Evolutionary conservation across 2,888 invertebrate genomes (phyloP), one percentile per base, ranked within the genome.

Genomic region (Drosophila bunnanda): DNA sequence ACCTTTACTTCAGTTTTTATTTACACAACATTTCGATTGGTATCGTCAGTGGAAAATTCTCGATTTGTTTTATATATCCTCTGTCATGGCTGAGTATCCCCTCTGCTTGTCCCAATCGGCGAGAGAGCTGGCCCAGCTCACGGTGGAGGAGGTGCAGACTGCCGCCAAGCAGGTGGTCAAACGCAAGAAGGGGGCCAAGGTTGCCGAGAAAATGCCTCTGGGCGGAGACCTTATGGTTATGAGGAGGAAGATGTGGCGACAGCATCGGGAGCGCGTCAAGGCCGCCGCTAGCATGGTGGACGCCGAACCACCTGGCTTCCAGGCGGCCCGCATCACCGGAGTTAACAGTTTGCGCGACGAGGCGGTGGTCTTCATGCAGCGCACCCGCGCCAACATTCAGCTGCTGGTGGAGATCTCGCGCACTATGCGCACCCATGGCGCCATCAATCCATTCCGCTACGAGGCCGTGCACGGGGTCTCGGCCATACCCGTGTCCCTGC

Each of bases 331-430:
- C 0, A 15, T 70, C 20, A 81, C 85, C 1, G 80, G 81, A 0
- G 58, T 79, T 0, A 68, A 77, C 39, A 10, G 10, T 0, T 17
- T 86, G 17, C 68, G 78, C 0, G 78, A 76, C 1, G 77, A 85
- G 46, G 85, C 88, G 0, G n/a, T 41, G 2, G 34, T 28, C 2
- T 88, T 72, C 10, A 79, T 85, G 88, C 8, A 12, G 0, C 81
- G 82, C 5, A 88, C 85, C 25, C 76, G 46, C 46, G 75, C 72
- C 1, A 86, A 86, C 36, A 76, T 86, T 2, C 79, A 78, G 5
- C 43, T 85, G 52, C 57, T 85, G 43, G 55, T 79, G 7, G 61
- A 72, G 15, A 55, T 85, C 1, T 75, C 80, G 10, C 57, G 64
- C 8, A 25, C 67, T 0, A 71, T 74, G 73, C 87, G 85, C 8